A percentile compares a stretch with the other conserved stretches of the same genome.
phyloP scores from a whole-genome alignment of 2,888 invertebrate genomes.

The Pristionchus maxplancki region DNA sequence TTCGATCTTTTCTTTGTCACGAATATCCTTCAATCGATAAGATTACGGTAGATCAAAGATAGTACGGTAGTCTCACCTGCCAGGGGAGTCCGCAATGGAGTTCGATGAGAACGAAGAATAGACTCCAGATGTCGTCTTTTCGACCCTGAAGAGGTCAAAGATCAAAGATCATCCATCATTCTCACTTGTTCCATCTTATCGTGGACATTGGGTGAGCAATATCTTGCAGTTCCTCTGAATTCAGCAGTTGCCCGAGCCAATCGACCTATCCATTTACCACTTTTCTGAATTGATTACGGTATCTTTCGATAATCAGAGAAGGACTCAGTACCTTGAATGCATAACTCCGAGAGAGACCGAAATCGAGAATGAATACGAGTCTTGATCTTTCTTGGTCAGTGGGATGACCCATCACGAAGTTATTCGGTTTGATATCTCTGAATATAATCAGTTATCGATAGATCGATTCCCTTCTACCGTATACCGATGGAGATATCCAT shows the following conservation, averaged over 20 bases:
- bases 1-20: constrained; percentile 61
- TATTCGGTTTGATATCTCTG: constrained; percentile 64
- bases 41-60: background rate
- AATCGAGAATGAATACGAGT: constrained; percentile 69
- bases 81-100: constrained; percentile 53
- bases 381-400: constrained; percentile 62
- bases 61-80: constrained; percentile 57
- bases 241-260: constrained; percentile 68
- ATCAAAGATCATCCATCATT: constrained; percentile 25
- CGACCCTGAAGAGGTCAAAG: constrained; percentile 38
- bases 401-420: constrained; percentile 66
- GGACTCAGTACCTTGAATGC: constrained; percentile 52
- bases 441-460: background rate
- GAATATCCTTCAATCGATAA: constrained; percentile 49
- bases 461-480: background rate
- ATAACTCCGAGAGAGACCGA: constrained; percentile 64
- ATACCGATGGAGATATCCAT: constrained; percentile 61
- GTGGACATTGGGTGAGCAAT: constrained; percentile 70
- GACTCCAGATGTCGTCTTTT: constrained; percentile 57
- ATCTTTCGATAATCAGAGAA: background rate
- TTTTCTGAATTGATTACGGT: background rate
- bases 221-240: constrained; percentile 73
- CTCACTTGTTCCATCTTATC: constrained; percentile 64
- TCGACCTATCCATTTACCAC: constrained; percentile 58
- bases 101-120: constrained; percentile 65